phyloP scores from a whole-genome alignment of 2,113 vertebrate genomes.

The Hydrolagus affinis region DNA sequence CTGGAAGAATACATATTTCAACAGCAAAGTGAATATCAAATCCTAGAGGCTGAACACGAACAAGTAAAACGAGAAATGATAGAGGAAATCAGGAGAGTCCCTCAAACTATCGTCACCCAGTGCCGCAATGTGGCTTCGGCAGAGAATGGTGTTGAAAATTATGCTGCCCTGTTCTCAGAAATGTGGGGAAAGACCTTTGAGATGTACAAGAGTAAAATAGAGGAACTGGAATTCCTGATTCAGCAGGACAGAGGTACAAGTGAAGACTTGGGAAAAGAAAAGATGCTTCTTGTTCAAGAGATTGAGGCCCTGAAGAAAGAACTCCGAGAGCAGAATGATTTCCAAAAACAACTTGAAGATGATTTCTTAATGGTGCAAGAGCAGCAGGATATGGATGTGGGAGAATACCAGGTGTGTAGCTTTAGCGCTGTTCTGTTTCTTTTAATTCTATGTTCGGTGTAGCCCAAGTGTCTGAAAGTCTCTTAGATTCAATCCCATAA shows the following conservation, averaged over 20 bases:
- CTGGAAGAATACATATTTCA: conserved; percentile 66
- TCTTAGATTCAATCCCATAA: background rate
- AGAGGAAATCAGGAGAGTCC: conserved; percentile 10
- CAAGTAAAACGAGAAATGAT: conserved; percentile 54
- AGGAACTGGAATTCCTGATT: conserved; percentile 63
- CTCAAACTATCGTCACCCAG: background rate
- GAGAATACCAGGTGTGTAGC: conserved; percentile 69
- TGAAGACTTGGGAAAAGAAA: conserved; percentile 63
- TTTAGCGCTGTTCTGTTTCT: background rate
- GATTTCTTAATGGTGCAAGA: conserved; percentile 67
- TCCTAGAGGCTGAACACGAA: conserved; percentile 58
- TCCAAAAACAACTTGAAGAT: conserved; percentile 64
- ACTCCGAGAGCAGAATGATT: conserved; percentile 56
- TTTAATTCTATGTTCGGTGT: background rate
- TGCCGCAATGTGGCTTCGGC: conserved; percentile 44
- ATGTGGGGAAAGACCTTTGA: conserved; percentile 65
- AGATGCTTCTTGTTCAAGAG: conserved; percentile 56
- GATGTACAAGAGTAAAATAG: conserved; percentile 69
- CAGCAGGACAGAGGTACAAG: conserved; percentile 55
- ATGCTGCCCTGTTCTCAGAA: conserved; percentile 62
- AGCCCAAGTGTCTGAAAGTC: background rate
- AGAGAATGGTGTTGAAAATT: conserved; percentile 62
- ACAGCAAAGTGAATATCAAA: conserved; percentile 58
- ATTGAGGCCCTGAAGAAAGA: conserved; percentile 60
- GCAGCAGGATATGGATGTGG: conserved; percentile 52